These are phyloP conservation scores for Lutjanus argentimaculatus DNA, from an alignment of 2,797 vertebrate species.

Conservation along the genomic window DNA sequence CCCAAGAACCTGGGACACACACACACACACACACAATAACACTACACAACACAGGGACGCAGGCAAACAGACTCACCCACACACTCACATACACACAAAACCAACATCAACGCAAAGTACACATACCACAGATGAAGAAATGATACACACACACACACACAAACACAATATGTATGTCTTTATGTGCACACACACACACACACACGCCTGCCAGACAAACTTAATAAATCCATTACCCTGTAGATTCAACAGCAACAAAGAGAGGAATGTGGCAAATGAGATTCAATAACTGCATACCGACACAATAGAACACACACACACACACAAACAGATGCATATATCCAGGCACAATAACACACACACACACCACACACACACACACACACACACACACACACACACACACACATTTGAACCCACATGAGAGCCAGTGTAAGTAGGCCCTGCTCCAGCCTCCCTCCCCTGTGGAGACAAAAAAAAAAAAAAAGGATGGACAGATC, in stretches of 20 bases:
- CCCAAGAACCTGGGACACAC: slow-evolving; percentile 81
- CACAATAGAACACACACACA: slow-evolving; percentile 50
- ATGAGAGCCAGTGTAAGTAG: slow-evolving; percentile 70
- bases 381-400: slow-evolving; percentile 37
- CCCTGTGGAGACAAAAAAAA: slow-evolving; percentile 57
- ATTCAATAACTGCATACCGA: slow-evolving; percentile 75
- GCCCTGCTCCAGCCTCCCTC: slow-evolving; percentile 67
- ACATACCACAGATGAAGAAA: slow-evolving; percentile 62
- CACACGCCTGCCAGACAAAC: slow-evolving; percentile 73
- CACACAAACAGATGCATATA: slow-evolving; percentile 46
- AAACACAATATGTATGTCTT: slow-evolving; percentile 51
- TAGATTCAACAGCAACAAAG: slow-evolving; percentile 82
- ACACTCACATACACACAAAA: slow-evolving; percentile 63
- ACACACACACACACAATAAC: slow-evolving; percentile 49
- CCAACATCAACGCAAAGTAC: slow-evolving; percentile 68
- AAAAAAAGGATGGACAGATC: slow-evolving; percentile 73
- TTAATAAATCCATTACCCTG: slow-evolving; percentile 81
- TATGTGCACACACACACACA: slow-evolving; percentile 44
- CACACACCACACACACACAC: slow-evolving; percentile 35
- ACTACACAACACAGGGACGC: slow-evolving; percentile 46
- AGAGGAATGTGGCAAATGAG: slow-evolving; percentile 76
- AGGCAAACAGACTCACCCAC: slow-evolving; percentile 42
- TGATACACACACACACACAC: slow-evolving; percentile 42
- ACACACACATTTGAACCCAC: slow-evolving; percentile 61
- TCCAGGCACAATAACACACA: slow-evolving; percentile 17